A percentile compares a stretch with the other conserved stretches of the same genome.
Conservation (phyloP, 53 echinoderm and acorn worm species). For the Holothuria leucospilota region DNA sequence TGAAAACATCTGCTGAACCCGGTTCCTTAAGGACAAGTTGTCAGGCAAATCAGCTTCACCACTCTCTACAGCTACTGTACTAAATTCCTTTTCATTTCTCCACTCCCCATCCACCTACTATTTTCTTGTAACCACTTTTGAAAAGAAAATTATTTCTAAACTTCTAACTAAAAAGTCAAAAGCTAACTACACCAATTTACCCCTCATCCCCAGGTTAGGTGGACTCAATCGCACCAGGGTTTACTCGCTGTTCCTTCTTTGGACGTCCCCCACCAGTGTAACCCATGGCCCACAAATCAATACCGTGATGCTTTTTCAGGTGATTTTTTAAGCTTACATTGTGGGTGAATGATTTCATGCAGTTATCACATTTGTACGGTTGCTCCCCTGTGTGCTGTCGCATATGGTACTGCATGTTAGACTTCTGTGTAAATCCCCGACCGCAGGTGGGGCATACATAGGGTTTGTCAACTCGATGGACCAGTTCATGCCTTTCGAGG, state of each 20-base stretch:
- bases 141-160: too few relatives aligned
- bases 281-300: constrained; percentile 82
- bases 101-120: too few relatives aligned
- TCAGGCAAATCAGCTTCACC: too few relatives aligned
- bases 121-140: too few relatives aligned
- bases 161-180: too few relatives aligned
- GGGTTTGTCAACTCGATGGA: constrained; percentile 75
- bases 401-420: constrained; percentile 83
- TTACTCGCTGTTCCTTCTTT: constrained; percentile 6
- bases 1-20: too few relatives aligned
- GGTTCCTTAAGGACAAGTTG: too few relatives aligned
- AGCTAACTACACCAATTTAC: too few relatives aligned
- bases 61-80: too few relatives aligned
- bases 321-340: constrained; percentile 96
- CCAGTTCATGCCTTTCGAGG: constrained; percentile 73
- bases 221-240: not conserved
- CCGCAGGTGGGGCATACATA: constrained; percentile 85
- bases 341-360: constrained; percentile 84
- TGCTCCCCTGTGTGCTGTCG: constrained; percentile 89
- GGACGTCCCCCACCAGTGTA: constrained; percentile 43
- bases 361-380: constrained; percentile 84
- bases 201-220: not conserved
- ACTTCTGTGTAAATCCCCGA: constrained; percentile 86
- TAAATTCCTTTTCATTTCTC: too few relatives aligned
- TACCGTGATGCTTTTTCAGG: constrained; percentile 87